Evolutionary conservation across 35 echinoderm and acorn worm species (phyloP).

Genomic region (Ptychodera flava): DNA sequence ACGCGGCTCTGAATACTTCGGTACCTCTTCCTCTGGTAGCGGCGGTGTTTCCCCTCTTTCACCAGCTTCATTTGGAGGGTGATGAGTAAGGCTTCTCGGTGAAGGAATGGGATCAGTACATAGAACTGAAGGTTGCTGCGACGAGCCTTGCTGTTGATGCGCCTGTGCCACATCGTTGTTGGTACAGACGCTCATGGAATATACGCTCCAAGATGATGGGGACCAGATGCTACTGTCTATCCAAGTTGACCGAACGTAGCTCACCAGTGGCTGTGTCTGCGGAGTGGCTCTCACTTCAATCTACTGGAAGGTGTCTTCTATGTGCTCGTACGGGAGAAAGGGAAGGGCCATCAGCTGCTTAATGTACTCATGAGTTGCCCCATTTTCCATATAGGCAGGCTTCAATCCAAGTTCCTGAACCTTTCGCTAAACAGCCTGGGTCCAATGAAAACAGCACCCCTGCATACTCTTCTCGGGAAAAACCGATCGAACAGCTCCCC

Average conservation of each 20-base stretch:
- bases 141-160: conserved; percentile 7
- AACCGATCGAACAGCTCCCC: not conserved
- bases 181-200: not conserved
- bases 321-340: not conserved
- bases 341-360: not conserved
- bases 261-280: not conserved
- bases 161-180: conserved; percentile 56
- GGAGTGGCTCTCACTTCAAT: not conserved
- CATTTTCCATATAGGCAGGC: not conserved
- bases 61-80: conserved; percentile 16
- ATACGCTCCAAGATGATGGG: conserved; percentile 13
- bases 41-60: conserved; percentile 3
- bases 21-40: not conserved
- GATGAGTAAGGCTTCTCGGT: not conserved
- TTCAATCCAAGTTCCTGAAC: not conserved
- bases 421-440: not conserved
- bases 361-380: not conserved
- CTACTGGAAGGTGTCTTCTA: not conserved
- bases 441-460: not conserved
- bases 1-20: conserved; percentile 1
- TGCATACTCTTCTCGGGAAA: not conserved
- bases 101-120: not conserved
- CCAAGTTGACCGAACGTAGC: conserved; percentile 14
- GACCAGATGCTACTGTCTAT: conserved; percentile 6
- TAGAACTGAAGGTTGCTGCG: conserved; percentile 12